Evolutionary conservation across 1,140 invertebrate species (phyloP).

Genomic region (Drosophila lacertosa): DNA sequence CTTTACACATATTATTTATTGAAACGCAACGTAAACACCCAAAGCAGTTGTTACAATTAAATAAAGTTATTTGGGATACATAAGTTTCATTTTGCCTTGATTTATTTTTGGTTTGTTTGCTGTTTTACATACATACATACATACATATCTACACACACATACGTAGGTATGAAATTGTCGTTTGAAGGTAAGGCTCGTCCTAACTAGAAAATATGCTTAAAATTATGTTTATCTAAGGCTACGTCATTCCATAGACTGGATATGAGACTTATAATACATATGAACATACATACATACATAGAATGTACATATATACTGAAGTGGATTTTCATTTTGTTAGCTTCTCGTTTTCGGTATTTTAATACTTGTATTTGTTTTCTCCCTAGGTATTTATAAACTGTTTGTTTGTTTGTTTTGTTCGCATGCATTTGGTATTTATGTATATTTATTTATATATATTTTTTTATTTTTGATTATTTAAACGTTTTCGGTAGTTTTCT

Average conservation of each 20-base stretch:
- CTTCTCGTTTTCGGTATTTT: not conserved
- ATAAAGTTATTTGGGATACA: not conserved
- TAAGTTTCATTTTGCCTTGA: not conserved
- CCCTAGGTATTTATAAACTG: not conserved
- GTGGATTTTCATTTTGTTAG: not conserved
- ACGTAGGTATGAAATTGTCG: not conserved
- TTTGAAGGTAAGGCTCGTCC: not conserved
- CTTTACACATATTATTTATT: no score
- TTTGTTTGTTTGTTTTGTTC: not conserved
- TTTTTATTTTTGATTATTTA: not conserved
- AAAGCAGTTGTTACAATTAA: not conserved
- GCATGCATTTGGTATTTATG: not conserved
- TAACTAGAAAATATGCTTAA: not conserved
- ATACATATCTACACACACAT: slow-evolving; percentile 3
- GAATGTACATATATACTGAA: no score
- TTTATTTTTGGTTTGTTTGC: not conserved
- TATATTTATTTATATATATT: no score
- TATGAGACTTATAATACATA: no score
- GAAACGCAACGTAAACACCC: no score
- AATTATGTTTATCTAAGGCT: not conserved
- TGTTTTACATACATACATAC: not conserved
- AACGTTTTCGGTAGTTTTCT: not conserved
- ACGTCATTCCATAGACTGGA: not conserved
- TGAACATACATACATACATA: no score
- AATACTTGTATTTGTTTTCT: no score